These are phyloP conservation scores for Raja brachyura DNA, from an alignment of 2,113 vertebrate genomes.

Conservation along the genomic window DNA sequence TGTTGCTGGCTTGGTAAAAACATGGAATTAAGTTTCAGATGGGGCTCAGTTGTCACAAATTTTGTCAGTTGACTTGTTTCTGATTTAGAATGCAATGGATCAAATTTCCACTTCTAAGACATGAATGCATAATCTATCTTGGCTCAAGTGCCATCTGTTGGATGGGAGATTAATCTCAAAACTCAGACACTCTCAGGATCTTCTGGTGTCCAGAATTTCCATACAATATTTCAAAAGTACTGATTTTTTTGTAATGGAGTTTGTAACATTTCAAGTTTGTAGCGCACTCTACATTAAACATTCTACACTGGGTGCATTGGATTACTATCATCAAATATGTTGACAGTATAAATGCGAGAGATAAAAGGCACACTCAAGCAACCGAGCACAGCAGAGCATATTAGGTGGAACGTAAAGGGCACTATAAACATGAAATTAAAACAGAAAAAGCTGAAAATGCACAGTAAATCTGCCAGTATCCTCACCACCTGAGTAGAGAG, in stretches of 20 bases:
- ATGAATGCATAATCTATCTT: not conserved
- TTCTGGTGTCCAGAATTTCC: too few relatives aligned
- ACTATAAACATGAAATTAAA: too few relatives aligned
- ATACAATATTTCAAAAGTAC: too few relatives aligned
- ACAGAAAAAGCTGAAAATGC: too few relatives aligned
- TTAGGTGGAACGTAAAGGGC: too few relatives aligned
- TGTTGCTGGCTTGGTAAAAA: not conserved
- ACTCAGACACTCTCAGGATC: not conserved
- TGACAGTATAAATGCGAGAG: not conserved
- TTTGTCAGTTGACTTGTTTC: not conserved
- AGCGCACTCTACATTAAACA: not conserved
- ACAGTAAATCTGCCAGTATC: too few relatives aligned
- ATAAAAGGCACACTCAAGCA: not conserved
- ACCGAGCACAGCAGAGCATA: too few relatives aligned
- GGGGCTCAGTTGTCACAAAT: not conserved
- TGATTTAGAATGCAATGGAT: not conserved
- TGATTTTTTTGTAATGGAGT: not conserved
- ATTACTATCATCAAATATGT: not conserved
- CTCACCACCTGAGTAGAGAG: too few relatives aligned
- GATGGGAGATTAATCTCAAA: not conserved
- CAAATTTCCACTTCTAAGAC: not conserved
- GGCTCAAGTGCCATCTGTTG: not conserved
- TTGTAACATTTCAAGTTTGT: not conserved
- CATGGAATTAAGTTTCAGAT: not conserved
- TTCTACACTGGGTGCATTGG: not conserved